Percentiles rank a stretch among this genome's conserved stretches.
phyloP scores from a whole-genome alignment of 2,113 vertebrate genomes.

The Coptodon rendalli region DNA sequence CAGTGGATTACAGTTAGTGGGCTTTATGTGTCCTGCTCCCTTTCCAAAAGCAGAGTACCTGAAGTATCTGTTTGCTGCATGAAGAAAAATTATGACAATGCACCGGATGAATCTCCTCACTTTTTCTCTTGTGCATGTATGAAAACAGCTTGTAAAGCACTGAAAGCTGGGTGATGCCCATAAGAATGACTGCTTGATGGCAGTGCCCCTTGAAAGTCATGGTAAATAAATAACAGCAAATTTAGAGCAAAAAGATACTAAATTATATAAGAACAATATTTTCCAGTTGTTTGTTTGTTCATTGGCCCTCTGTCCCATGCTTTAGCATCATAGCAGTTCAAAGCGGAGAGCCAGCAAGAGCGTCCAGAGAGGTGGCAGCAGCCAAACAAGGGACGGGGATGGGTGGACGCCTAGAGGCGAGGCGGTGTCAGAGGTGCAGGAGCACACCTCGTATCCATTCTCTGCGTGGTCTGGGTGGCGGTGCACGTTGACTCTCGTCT shows the following conservation, averaged over 20 bases:
- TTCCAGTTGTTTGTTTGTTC: slow-evolving; percentile 26
- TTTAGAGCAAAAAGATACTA: slow-evolving; percentile 18
- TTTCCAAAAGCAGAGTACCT: not conserved
- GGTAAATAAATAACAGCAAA: slow-evolving; percentile 55
- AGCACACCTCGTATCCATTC: slow-evolving; percentile 85
- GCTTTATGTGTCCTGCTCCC: not conserved
- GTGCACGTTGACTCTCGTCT: slow-evolving; percentile 66
- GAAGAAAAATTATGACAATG: not conserved
- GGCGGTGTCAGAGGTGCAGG: slow-evolving; percentile 78
- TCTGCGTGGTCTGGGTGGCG: slow-evolving; percentile 74
- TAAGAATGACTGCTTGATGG: not conserved
- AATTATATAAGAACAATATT: slow-evolving; percentile 16
- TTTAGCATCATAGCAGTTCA: slow-evolving; percentile 69
- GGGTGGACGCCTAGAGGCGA: not conserved
- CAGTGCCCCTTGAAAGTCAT: not conserved
- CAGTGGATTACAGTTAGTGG: not conserved
- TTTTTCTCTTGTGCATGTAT: not conserved
- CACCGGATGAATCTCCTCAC: not conserved
- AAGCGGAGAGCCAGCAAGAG: slow-evolving; percentile 23
- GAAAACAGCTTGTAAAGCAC: not conserved
- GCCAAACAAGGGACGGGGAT: slow-evolving; percentile 23
- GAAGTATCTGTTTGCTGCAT: not conserved
- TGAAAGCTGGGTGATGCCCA: not conserved
- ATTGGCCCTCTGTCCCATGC: not conserved
- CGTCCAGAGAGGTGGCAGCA: slow-evolving; percentile 64